phyloP scores from a whole-genome alignment of 2,113 vertebrate genomes.

The Scophthalmus maximus region DNA sequence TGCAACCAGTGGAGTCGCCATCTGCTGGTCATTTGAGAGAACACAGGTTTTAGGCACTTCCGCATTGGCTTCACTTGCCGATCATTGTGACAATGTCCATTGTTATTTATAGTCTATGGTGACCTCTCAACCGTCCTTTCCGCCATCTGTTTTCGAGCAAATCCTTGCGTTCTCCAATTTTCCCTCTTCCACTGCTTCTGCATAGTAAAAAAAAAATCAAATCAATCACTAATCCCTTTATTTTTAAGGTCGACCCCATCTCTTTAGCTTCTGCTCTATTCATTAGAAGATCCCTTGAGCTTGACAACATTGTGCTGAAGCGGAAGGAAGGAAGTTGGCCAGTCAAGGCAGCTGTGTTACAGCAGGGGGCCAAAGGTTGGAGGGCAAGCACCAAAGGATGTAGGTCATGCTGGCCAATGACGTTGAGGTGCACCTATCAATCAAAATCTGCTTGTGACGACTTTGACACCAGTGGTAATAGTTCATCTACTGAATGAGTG shows the following conservation, averaged over 20 bases:
- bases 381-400: slow-evolving; percentile 31
- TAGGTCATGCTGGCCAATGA: slow-evolving; percentile 43
- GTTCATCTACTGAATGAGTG: neutral
- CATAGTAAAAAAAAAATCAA: neutral
- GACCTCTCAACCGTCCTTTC: slow-evolving; percentile 74
- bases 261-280: slow-evolving; percentile 11
- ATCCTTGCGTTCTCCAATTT: neutral
- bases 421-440: slow-evolving; percentile 59
- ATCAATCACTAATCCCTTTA: slow-evolving; percentile 1
- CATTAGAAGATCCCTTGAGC: slow-evolving; percentile 33
- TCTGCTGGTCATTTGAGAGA: no score
- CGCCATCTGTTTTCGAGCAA: slow-evolving; percentile 87
- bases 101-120: no score
- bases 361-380: slow-evolving; percentile 54
- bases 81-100: no score
- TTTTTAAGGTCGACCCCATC: neutral
- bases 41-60: no score
- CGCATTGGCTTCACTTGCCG: no score
- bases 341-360: slow-evolving; percentile 37
- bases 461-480: slow-evolving; percentile 30
- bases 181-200: neutral
- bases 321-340: slow-evolving; percentile 51
- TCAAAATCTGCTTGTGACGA: slow-evolving; percentile 43
- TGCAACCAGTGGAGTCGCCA: no score
- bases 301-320: slow-evolving; percentile 21